A percentile compares a stretch with the other conserved stretches of the same genome.
Conservation (phyloP, 2,797 vertebrate genomes). For the Morus bassanus region DNA sequence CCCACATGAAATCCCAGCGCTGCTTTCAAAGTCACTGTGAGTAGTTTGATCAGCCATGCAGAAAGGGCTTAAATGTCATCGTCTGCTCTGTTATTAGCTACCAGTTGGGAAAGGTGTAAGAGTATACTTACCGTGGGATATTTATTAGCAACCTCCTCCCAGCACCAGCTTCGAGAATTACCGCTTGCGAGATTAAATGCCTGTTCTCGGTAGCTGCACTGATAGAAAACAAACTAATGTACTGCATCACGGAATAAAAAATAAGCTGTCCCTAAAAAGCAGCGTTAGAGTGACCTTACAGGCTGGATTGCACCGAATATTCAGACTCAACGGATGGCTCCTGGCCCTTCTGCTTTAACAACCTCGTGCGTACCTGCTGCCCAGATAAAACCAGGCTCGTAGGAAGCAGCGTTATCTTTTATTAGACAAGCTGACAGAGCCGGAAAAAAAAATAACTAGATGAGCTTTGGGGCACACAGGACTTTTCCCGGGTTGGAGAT, state of each 20-base stretch:
- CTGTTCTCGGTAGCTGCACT: neutral
- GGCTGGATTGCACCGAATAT: neutral
- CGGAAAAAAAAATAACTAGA: neutral
- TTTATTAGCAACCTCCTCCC: slow-evolving; percentile 34
- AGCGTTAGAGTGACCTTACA: accelerated
- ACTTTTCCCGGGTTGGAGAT: neutral
- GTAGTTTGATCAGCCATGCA: slow-evolving; percentile 53
- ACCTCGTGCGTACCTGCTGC: neutral
- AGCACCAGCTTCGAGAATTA: neutral
- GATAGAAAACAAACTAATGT: neutral
- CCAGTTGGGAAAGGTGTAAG: slow-evolving; percentile 32
- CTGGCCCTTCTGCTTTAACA: neutral
- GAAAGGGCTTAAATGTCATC: slow-evolving; percentile 63
- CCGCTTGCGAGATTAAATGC: slow-evolving; percentile 22
- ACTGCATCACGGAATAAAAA: neutral
- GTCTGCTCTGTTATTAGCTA: slow-evolving; percentile 52
- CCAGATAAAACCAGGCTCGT: accelerated
- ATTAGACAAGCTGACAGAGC: neutral
- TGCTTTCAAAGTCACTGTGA: slow-evolving; percentile 27
- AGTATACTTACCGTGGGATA: slow-evolving; percentile 7
- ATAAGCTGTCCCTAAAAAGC: neutral
- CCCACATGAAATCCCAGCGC: slow-evolving; percentile 7
- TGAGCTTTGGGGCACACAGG: neutral
- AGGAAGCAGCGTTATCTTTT: neutral
- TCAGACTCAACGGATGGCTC: neutral